These are phyloP conservation scores for Phainopepla nitens DNA, from an alignment of 2,113 vertebrate species.

Conservation along the genomic window DNA sequence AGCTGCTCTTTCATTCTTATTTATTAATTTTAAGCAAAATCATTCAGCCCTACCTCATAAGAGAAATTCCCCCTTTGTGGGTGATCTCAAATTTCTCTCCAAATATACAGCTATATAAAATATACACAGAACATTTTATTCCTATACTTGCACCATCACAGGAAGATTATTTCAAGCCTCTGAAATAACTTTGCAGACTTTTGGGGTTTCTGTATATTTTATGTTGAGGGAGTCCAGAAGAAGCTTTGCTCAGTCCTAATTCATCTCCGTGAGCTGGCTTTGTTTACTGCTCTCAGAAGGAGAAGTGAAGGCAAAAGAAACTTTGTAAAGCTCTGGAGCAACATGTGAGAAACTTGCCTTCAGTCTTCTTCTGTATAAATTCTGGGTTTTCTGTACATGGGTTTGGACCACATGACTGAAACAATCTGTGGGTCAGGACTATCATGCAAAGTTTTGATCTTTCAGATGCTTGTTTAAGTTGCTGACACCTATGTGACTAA, in stretches of 20 bases:
- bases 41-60: neutral
- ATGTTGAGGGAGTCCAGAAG: neutral
- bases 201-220: neutral
- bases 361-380: neutral
- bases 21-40: conserved; percentile 32
- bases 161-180: conserved; percentile 47
- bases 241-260: neutral
- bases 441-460: neutral
- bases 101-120: conserved; percentile 30
- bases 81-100: conserved; percentile 6
- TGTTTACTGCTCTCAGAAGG: neutral
- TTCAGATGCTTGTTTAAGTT: neutral
- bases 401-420: neutral
- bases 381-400: neutral
- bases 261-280: neutral
- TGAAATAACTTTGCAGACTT: conserved; percentile 12
- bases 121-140: conserved; percentile 27
- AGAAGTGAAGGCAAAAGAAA: neutral
- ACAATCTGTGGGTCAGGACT: neutral
- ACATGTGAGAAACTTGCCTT: neutral
- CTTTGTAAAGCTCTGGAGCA: neutral
- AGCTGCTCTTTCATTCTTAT: neutral
- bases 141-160: neutral
- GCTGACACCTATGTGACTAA: neutral
- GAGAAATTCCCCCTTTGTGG: neutral